Conservation (phyloP, 2,113 vertebrate genomes). For the Ovis canadensis region DNA sequence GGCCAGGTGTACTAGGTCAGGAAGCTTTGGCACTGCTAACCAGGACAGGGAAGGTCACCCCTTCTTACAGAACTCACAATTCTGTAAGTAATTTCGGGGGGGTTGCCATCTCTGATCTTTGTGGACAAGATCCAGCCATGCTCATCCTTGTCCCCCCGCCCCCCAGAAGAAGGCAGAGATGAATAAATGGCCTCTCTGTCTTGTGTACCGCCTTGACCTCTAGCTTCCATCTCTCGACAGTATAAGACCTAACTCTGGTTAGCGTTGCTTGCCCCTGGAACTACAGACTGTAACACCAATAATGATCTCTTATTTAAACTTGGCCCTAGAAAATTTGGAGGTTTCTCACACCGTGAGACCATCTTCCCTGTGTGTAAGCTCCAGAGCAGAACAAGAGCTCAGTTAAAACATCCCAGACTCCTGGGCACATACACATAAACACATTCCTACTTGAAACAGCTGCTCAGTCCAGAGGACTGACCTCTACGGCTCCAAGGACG, state of each 20-base stretch:
- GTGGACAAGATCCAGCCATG: background rate
- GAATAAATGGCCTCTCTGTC: background rate
- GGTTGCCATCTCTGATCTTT: background rate
- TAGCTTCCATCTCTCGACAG: background rate
- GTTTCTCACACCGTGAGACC: background rate
- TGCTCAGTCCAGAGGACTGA: background rate
- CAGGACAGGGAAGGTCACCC: background rate
- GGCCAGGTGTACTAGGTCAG: background rate
- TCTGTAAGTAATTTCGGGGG: background rate
- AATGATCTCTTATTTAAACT: background rate
- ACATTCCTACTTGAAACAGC: background rate
- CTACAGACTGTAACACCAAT: background rate
- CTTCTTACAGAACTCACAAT: background rate
- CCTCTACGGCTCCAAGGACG: background rate
- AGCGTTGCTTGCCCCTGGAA: background rate
- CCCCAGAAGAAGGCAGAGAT: background rate
- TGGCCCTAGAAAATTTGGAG: background rate
- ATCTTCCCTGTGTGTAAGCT: background rate
- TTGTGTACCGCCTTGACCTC: background rate
- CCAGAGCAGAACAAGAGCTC: background rate
- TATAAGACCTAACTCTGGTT: background rate
- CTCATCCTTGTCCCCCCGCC: rapidly evolving
- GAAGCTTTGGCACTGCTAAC: background rate
- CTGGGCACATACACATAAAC: background rate
- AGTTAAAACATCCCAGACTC: background rate